Evolutionary conservation across 2,113 vertebrate genomes (phyloP), one percentile per base, ranked within the genome.

Genomic region (Platysteira castanea): DNA sequence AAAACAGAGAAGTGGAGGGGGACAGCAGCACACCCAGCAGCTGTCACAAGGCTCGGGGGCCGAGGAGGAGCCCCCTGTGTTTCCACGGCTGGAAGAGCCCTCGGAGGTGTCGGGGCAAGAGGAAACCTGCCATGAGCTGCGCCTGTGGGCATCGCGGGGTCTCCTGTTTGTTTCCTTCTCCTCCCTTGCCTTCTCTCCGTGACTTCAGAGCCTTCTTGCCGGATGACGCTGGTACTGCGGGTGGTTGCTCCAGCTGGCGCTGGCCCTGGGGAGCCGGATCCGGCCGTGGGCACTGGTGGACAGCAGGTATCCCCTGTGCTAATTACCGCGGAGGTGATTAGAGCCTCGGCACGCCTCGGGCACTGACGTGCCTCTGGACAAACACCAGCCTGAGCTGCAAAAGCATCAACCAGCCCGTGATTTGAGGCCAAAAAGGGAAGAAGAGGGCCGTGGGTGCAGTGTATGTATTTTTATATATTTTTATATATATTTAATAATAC

Each of bases 221-320:
- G 8, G 47, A 7, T 41, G 60, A 39, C 53, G 37, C n/a, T 1
- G 3, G 56, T 7, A 5, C 78, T 1, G 5, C 11, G 17, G 53
- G 46, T 5, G 30, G n/a, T 46, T 68, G 14, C 35, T 86, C 31
- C 0, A 0, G 56, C 54, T 26, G 65, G 56, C 0, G 1, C 90
- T 75, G 81, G 42, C 47, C 0, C 0, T 5, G 11, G 52, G 28
- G 31, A 57, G 28, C 67, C 0, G 0, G 65, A 42, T 76, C 70
- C 1, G 0, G 54, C 47, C 0, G 1, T 21, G 70, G 44, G 31
- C 2, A 0, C 70, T 59, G 13, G 9, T 12, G 7, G 47, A 10
- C 10, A 57, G 42, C 68, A 15, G 37, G 17, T 14, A 37, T 11
- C 4, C 11, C 33, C 61, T 31, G 54, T 30, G 10, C 13, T 47